phyloP scores from a whole-genome alignment of 2,113 vertebrate genomes.

The Saguinus imperator region DNA sequence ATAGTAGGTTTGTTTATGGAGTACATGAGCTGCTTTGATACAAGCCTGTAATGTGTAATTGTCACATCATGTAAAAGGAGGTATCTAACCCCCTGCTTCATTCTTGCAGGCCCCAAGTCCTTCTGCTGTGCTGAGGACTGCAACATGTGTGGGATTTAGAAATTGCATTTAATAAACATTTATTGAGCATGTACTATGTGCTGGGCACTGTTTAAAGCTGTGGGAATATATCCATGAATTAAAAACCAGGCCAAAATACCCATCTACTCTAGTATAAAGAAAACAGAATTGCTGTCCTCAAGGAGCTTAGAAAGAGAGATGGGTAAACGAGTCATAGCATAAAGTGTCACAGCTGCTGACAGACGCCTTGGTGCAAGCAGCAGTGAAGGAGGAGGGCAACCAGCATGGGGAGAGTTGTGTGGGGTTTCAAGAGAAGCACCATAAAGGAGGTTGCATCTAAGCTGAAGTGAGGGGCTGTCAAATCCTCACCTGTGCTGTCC shows the following conservation, averaged over 20 bases:
- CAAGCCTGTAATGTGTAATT: too few relatives aligned
- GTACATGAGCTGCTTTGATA: too few relatives aligned
- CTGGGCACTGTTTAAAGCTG: not conserved
- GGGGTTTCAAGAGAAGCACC: fast-evolving
- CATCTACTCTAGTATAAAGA: not conserved
- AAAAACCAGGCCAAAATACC: not conserved
- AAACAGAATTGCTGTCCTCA: not conserved
- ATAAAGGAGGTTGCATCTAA: not conserved
- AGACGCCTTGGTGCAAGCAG: too few relatives aligned
- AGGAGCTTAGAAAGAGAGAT: not conserved
- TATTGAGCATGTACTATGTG: not conserved
- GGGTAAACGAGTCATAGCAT: too few relatives aligned
- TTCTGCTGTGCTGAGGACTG: not conserved
- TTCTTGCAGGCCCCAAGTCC: not conserved
- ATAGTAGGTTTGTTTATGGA: too few relatives aligned
- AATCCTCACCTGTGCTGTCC: fast-evolving
- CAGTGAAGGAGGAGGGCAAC: fast-evolving
- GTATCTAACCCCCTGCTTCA: too few relatives aligned
- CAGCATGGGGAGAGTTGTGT: fast-evolving
- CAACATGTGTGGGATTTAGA: fast-evolving
- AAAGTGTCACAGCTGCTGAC: not conserved
- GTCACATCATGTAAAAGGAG: too few relatives aligned
- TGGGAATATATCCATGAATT: not conserved
- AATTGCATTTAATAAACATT: too few relatives aligned
- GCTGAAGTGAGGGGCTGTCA: not conserved